These are phyloP conservation scores for Pseudomyrmex dendroicus DNA, from an alignment of 1,140 invertebrate genomes.

Conservation along the genomic window DNA sequence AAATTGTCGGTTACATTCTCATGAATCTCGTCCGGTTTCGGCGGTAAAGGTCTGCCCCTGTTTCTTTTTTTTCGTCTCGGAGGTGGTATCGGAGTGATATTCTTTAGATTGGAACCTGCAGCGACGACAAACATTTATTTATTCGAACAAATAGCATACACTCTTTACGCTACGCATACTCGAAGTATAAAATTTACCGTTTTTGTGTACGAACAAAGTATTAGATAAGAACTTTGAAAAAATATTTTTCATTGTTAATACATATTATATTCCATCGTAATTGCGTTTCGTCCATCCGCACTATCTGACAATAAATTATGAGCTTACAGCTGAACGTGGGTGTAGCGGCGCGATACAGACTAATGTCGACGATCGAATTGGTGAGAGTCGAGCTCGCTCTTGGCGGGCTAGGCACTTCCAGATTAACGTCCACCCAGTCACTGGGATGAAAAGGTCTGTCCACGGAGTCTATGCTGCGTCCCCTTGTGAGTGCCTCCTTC, in stretches of 20 bases:
- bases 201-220: not conserved
- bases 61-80: constrained; percentile 80
- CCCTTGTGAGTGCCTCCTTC: constrained; percentile 77
- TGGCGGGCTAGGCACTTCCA: constrained; percentile 85
- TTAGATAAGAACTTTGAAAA: constrained; percentile 18
- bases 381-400: constrained; percentile 79
- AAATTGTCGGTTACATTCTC: constrained; percentile 49
- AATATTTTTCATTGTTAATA: not conserved
- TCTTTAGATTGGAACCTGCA: constrained; percentile 77
- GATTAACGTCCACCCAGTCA: constrained; percentile 86
- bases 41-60: constrained; percentile 79
- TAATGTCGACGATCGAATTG: constrained; percentile 80
- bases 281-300: constrained; percentile 24
- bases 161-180: not conserved
- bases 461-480: constrained; percentile 83
- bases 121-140: not conserved
- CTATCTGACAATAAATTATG: constrained; percentile 65
- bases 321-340: constrained; percentile 75
- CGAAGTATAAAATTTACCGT: no score
- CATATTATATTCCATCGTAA: not conserved
- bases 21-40: constrained; percentile 79
- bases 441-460: constrained; percentile 84
- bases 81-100: constrained; percentile 79
- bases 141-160: not conserved
- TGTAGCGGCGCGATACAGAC: constrained; percentile 67